Conservation (phyloP, 2,797 vertebrate genomes). For the Euthynnus affinis region DNA sequence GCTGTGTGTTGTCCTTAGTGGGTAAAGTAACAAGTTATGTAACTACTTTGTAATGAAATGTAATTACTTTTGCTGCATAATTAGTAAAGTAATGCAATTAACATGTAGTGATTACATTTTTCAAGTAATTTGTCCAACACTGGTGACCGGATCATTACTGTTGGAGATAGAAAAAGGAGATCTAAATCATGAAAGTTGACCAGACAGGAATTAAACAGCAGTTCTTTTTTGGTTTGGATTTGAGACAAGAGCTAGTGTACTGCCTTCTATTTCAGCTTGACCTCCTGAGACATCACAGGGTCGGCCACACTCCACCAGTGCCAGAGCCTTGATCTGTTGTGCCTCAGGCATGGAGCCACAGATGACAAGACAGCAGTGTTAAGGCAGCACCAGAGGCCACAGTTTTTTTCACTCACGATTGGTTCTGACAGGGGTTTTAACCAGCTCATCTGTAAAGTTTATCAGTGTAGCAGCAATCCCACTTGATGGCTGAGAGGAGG, state of each 20-base stretch:
- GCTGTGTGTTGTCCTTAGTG: too few species aligned
- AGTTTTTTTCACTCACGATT: background rate
- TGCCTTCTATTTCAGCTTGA: conserved; percentile 60
- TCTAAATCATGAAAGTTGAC: background rate
- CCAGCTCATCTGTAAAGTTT: conserved; percentile 27
- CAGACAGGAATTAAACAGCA: conserved; percentile 12
- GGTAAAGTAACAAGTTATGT: too few species aligned
- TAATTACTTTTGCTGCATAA: too few species aligned
- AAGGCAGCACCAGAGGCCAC: conserved; percentile 29
- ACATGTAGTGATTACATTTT: too few species aligned
- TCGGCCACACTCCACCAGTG: conserved; percentile 24
- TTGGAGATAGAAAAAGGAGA: background rate
- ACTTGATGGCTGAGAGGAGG: conserved; percentile 1
- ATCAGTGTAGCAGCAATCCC: conserved; percentile 1
- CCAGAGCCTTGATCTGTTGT: conserved; percentile 42
- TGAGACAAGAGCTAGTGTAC: conserved; percentile 26
- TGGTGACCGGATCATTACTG: background rate
- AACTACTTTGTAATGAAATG: too few species aligned
- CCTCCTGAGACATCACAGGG: conserved; percentile 41
- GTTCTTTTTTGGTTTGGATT: conserved; percentile 29
- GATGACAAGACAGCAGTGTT: conserved; percentile 37
- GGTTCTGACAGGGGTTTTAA: conserved; percentile 39
- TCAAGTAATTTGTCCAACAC: too few species aligned
- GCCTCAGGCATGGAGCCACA: conserved; percentile 54
- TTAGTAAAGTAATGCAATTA: too few species aligned